Percentiles rank a stretch among this genome's conserved stretches.
Evolutionary conservation across 2,888 invertebrate species (phyloP).

Genomic region (Orchestes rusci): DNA sequence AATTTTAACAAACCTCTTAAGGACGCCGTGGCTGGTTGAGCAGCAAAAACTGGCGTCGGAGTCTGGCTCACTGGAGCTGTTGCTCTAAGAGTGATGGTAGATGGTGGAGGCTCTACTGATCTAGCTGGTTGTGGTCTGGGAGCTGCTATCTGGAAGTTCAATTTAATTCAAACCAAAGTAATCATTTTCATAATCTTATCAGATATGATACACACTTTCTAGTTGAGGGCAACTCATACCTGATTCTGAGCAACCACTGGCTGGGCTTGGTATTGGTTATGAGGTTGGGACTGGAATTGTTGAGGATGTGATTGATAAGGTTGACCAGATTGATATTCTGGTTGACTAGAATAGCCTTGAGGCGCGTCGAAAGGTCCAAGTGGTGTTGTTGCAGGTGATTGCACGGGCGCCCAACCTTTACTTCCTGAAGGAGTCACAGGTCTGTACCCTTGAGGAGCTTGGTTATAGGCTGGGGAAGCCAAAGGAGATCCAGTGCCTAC

Average conservation of each 20-base stretch:
- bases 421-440: constrained; percentile 35
- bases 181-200: background rate
- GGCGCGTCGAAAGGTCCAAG: constrained; percentile 11
- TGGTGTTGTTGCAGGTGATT: constrained; percentile 42
- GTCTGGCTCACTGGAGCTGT: constrained; percentile 69
- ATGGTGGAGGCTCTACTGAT: constrained; percentile 55
- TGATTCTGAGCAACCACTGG: constrained; percentile 25
- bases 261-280: constrained; percentile 17
- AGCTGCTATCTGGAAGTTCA: constrained; percentile 22
- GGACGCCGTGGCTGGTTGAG: constrained; percentile 73
- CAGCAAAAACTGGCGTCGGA: constrained; percentile 66
- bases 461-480: constrained; percentile 41
- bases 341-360: constrained; percentile 23
- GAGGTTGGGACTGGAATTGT: constrained; percentile 27
- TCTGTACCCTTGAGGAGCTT: constrained; percentile 34
- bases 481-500: constrained; percentile 38
- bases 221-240: too few species aligned
- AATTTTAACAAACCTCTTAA: constrained; percentile 50
- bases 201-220: too few species aligned
- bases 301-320: constrained; percentile 22
- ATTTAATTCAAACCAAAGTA: background rate
- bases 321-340: constrained; percentile 18
- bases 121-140: constrained; percentile 29
- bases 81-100: constrained; percentile 64
- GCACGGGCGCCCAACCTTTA: constrained; percentile 46